These are phyloP conservation scores for Brachycybe producta DNA, from an alignment of 2,888 invertebrate genomes.

Conservation along the genomic window DNA sequence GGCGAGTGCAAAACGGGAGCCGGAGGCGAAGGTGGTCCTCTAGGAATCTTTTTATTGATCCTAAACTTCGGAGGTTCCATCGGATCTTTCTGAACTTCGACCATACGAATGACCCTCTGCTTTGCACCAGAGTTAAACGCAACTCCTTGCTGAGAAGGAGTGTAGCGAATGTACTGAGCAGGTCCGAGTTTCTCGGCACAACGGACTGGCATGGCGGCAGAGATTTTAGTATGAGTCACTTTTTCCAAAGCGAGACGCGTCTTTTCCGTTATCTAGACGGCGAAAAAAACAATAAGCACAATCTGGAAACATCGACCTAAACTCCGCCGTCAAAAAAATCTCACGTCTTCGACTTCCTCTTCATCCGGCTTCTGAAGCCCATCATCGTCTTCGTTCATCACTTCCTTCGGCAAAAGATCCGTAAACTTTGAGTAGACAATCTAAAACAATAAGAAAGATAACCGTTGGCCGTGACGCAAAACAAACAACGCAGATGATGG, in stretches of 20 bases:
- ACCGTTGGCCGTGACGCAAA: background rate
- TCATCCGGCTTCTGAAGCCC: slow-evolving; percentile 73
- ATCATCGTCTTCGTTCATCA: slow-evolving; percentile 78
- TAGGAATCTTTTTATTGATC: slow-evolving; percentile 96
- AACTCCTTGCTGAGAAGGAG: slow-evolving; percentile 92
- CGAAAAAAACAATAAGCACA: slow-evolving; percentile 4
- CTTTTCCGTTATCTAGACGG: slow-evolving; percentile 56
- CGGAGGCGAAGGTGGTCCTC: slow-evolving; percentile 96
- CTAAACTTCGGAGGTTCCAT: slow-evolving; percentile 98
- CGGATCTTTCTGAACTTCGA: slow-evolving; percentile 87
- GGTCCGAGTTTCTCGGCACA: slow-evolving; percentile 86
- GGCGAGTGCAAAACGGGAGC: slow-evolving; percentile 98
- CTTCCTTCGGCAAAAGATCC: slow-evolving; percentile 81
- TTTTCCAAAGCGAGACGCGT: slow-evolving; percentile 79
- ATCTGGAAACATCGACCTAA: background rate
- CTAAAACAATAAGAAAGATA: slow-evolving; percentile 26
- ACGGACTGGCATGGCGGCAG: slow-evolving; percentile 91
- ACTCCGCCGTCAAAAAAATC: background rate
- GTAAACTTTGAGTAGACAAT: slow-evolving; percentile 86
- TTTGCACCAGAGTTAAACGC: slow-evolving; percentile 92
- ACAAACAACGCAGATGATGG: background rate
- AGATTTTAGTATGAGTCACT: slow-evolving; percentile 75
- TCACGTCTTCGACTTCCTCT: slow-evolving; percentile 63
- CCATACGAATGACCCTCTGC: slow-evolving; percentile 91
- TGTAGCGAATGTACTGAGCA: slow-evolving; percentile 94